phyloP scores from a whole-genome alignment of 2,888 invertebrate species.

The Agrotis clavis region DNA sequence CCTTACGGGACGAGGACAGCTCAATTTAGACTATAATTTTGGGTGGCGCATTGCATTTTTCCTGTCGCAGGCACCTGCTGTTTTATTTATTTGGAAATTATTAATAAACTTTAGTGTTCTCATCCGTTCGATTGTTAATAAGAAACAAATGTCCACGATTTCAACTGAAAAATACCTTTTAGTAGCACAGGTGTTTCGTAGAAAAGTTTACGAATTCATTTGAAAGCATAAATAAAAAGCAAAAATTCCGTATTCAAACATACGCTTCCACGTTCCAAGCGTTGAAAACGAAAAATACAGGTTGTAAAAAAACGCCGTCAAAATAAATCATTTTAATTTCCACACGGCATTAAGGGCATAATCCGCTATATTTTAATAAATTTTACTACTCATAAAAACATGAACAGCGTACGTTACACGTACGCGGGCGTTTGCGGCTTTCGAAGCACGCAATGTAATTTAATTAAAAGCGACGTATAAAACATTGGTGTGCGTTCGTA shows the following conservation, averaged over 20 bases:
- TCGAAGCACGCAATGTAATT: slow-evolving; percentile 84
- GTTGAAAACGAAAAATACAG: slow-evolving; percentile 35
- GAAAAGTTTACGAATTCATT: not conserved
- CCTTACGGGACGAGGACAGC: slow-evolving; percentile 74
- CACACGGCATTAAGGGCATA: slow-evolving; percentile 64
- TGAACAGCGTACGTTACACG: slow-evolving; percentile 67
- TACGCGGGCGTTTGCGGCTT: slow-evolving; percentile 74
- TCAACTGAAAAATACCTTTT: not conserved
- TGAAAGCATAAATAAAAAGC: slow-evolving; percentile 6
- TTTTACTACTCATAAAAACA: slow-evolving; percentile 67
- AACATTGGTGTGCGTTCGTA: slow-evolving; percentile 80
- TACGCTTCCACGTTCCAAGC: slow-evolving; percentile 18
- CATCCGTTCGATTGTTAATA: not conserved
- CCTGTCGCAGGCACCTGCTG: slow-evolving; percentile 1
- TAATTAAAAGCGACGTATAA: slow-evolving; percentile 85
- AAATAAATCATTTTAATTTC: slow-evolving; percentile 69
- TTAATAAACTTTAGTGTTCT: not conserved
- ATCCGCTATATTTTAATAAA: slow-evolving; percentile 68
- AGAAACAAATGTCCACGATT: not conserved
- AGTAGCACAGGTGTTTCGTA: no score
- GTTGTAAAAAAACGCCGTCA: slow-evolving; percentile 50
- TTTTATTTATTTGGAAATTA: slow-evolving; percentile 4
- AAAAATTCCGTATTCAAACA: slow-evolving; percentile 22
- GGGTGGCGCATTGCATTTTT: slow-evolving; percentile 46
- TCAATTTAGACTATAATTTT: slow-evolving; percentile 76